phyloP scores from a whole-genome alignment of 2,113 vertebrate species.

The Pollimyrus isidori region DNA sequence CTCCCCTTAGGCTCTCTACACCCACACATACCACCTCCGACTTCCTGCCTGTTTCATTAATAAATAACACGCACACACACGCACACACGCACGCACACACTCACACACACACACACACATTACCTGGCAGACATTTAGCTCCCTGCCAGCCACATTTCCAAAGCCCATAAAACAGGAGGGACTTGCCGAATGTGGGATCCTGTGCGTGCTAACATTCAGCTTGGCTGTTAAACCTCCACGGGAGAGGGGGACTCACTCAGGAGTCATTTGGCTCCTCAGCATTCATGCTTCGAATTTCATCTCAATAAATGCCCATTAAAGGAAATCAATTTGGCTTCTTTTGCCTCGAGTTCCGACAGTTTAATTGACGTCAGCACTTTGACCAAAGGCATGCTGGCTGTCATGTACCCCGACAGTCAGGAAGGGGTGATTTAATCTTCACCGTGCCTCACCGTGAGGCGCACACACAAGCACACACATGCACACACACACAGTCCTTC shows the following conservation, averaged over 20 bases:
- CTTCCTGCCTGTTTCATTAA: background rate
- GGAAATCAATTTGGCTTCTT: slow-evolving; percentile 44
- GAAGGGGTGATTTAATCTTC: background rate
- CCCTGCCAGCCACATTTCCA: background rate
- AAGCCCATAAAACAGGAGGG: background rate
- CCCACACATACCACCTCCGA: background rate
- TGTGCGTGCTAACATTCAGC: background rate
- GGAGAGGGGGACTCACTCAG: background rate
- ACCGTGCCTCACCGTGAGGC: background rate
- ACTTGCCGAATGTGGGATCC: background rate
- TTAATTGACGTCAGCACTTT: slow-evolving; percentile 17
- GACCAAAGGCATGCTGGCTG: background rate
- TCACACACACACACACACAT: background rate
- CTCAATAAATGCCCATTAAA: slow-evolving; percentile 4
- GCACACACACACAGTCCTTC: background rate
- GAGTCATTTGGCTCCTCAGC: background rate
- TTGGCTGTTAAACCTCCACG: background rate
- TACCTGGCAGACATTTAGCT: background rate
- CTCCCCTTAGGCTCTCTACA: background rate
- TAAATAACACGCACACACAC: background rate
- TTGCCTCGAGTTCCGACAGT: slow-evolving; percentile 24
- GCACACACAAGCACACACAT: background rate
- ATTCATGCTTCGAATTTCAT: background rate
- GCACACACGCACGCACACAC: too few species aligned
- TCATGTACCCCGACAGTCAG: background rate